Evolutionary conservation across 2,797 vertebrate species (phyloP), one percentile per base, ranked within the genome.

Genomic region (Neosilurus hyrtlii): DNA sequence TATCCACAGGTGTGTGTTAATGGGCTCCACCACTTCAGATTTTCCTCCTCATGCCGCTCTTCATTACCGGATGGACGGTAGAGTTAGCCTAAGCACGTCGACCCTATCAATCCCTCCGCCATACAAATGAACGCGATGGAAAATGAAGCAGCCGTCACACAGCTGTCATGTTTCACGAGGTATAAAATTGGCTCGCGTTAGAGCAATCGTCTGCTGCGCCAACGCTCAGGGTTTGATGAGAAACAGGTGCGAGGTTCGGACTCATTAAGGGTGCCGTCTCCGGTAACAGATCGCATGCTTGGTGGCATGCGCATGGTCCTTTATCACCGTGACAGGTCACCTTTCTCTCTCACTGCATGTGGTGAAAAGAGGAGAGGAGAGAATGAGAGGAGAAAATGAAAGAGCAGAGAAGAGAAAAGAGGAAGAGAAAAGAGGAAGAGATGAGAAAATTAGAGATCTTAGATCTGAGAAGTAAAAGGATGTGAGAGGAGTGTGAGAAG

Each of bases 251-350:
- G 67, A 75, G 86, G 82, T 86, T 84, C 77, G 66, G 84, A 86
- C 86, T 88, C 88, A 88, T 88, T 88, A 87, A 85, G 84, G 86
- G 63, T 59, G 84, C 87, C 82, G 86, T 83, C 88, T 82, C 81
- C 37, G 66, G 79, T 86, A 88, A 86, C 87, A 77, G 83, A 86
- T 87, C 84, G 65, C 77, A 30, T 71, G 71, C 79, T 82, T 83
- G 26, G 78, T 72, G 54, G 72, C 78, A 79, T 77, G 56, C 56
- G 15, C 26, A 52, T 63, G 71, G 62, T 88, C 80, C 83, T 88
- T 87, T 76, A 88, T 89, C 87, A 88, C 80, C 54, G 35, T 88
- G 87, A 88, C 87, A 87, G 87, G 84, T 87, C 83, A 87, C 86
- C 35, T 82, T 52, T 82, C 83, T 77, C 83, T 84, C 72, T 81